phyloP scores from a whole-genome alignment of 30 jellyfish, hydroid and myxozoan genomes.

The Morbakka virulenta region DNA sequence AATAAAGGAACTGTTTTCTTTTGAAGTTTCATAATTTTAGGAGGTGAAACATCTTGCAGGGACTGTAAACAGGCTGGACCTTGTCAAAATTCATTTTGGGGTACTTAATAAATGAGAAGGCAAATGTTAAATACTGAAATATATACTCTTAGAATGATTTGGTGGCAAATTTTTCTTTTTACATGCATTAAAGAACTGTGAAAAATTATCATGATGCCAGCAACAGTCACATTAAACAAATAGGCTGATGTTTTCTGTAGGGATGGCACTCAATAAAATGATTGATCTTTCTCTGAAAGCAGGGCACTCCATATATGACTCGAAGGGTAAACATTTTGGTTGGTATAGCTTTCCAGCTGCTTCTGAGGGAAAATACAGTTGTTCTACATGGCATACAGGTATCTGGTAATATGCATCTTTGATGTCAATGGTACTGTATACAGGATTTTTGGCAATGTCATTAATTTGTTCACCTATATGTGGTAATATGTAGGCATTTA shows the following conservation, averaged over 20 bases:
- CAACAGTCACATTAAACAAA: not conserved
- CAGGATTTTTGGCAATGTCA: constrained; percentile 18
- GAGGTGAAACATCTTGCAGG: constrained; percentile 27
- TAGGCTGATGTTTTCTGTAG: constrained; percentile 34
- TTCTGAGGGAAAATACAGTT: constrained; percentile 36
- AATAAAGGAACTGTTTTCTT: constrained; percentile 28
- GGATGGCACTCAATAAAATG: not conserved
- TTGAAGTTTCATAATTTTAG: constrained; percentile 1
- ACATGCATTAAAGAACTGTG: not conserved
- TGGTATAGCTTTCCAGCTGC: constrained; percentile 33
- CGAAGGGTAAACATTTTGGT: constrained; percentile 12
- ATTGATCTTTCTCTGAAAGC: constrained; percentile 35
- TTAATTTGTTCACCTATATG: constrained; percentile 19
- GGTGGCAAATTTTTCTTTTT: constrained; percentile 1
- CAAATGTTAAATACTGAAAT: no score
- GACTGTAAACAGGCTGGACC: not conserved
- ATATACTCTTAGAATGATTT: not conserved
- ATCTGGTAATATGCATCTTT: constrained; percentile 54
- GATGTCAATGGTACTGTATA: no score
- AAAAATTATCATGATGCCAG: not conserved
- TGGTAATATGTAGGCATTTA: constrained; percentile 71
- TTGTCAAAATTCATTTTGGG: constrained; percentile 5
- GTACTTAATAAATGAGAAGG: no score
- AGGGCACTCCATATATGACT: constrained; percentile 36
- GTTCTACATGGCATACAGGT: constrained; percentile 1